Evolutionary conservation across 2,113 vertebrate genomes (phyloP), one percentile per base, ranked within the genome.

Genomic region (Chauna torquata): DNA sequence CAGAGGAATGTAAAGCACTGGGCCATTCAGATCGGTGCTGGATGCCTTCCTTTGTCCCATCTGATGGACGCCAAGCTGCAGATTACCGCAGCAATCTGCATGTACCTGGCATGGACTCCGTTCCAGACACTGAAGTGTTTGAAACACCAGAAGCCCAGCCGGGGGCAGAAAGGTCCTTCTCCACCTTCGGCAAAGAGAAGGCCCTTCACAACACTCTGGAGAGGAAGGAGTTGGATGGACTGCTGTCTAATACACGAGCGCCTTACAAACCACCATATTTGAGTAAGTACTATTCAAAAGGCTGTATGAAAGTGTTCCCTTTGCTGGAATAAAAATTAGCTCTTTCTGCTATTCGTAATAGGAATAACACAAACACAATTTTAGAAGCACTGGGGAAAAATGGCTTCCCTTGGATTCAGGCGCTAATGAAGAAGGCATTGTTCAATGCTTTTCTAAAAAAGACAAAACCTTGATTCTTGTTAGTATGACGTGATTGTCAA

Each of bases 1-100:
- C 99, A 3, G 99, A 99, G 97, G 99, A 99, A 97, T 99, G 99
- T 97, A 99, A 99, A 98, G 99, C 99, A 15, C 98, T 99, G 96
- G 99, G 99, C 96, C 99, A 99, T 98, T 99, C 99, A 2, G 99
- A 99, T 94, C 98, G 99, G 97, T 99, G 99, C 98, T 99, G 99
- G 99, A 99, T 99, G 99, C 99, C 99, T 82, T 99, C 99, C 96
- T 99, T 99, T 90, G 98, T 99, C 96, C 98, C 99, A 65, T 98
- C 99, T 0, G 99, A 99, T 71, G 98, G 99, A 96, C 99, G 99
- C 94, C 99, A 99, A 98, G 99, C 98, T 83, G 99, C 99, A 2
- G 99, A 99, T 98, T 99, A 99, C 94, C 99, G 99, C 98, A 99
- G 99, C 98, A 99, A 99, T 96, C 99, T 99, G 90, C 99, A 99